Conservation (phyloP, 2,888 invertebrate species). For the Andrena haemorrhoa region DNA sequence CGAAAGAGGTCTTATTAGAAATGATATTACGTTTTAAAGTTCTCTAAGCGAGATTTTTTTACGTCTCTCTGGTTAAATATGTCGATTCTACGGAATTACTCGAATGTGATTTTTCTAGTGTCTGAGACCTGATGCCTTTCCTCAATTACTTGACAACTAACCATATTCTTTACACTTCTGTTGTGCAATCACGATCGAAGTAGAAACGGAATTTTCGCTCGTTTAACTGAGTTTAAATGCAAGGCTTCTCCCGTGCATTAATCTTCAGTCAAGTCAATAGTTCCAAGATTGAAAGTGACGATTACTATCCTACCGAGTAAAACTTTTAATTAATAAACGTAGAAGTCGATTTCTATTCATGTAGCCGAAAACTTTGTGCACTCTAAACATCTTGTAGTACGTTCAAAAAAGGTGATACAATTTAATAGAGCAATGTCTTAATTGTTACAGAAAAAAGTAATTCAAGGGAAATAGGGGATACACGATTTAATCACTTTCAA, state of each 20-base stretch:
- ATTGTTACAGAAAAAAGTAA: too few species aligned
- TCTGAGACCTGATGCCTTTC: background rate
- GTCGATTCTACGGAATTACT: background rate
- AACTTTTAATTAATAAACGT: background rate
- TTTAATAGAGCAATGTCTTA: too few species aligned
- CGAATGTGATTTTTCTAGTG: background rate
- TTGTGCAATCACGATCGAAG: conserved; percentile 1
- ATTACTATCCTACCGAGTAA: background rate
- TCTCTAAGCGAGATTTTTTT: too few species aligned
- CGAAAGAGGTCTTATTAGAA: background rate
- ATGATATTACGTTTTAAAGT: background rate
- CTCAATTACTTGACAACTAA: background rate
- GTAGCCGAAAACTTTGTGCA: too few species aligned
- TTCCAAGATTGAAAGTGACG: background rate
- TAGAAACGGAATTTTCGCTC: conserved; percentile 1
- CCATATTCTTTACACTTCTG: background rate
- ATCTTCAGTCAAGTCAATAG: background rate
- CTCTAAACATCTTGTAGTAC: too few species aligned
- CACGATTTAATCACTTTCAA: too few species aligned
- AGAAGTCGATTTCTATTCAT: background rate
- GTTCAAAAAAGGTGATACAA: too few species aligned
- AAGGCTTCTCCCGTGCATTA: background rate
- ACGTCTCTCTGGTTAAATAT: background rate
- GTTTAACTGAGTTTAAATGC: conserved; percentile 8
- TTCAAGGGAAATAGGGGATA: too few species aligned